Evolutionary conservation across 2,113 vertebrate genomes (phyloP).

Genomic region (Climacteris rufus): DNA sequence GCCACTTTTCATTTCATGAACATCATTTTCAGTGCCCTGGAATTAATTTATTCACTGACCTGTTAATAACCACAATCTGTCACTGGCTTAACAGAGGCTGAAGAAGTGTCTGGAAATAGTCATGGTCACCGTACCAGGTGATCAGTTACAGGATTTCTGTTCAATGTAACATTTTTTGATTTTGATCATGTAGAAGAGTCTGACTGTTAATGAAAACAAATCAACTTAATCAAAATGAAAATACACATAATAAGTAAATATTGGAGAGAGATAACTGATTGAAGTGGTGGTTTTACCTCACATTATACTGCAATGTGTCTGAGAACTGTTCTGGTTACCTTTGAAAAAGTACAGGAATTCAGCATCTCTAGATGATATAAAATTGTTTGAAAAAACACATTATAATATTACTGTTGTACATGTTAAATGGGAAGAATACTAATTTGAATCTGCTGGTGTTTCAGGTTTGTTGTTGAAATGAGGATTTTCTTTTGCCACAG

Average conservation of each 20-base stretch:
- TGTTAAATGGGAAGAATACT: background rate
- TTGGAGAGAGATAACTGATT: background rate
- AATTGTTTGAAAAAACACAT: background rate
- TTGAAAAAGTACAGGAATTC: background rate
- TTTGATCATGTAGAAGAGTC: conserved; percentile 16
- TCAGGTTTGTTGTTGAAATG: background rate
- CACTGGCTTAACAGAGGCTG: conserved; percentile 46
- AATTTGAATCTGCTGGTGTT: background rate
- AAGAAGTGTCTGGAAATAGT: conserved; percentile 53
- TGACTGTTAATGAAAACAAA: conserved; percentile 12
- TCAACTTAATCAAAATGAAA: background rate
- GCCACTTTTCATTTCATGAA: conserved; percentile 65
- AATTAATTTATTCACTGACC: conserved; percentile 71
- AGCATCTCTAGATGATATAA: background rate
- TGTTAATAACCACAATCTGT: conserved; percentile 61
- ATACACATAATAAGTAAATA: background rate
- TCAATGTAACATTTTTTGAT: background rate
- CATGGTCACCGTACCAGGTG: conserved; percentile 6
- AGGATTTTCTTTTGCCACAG: background rate
- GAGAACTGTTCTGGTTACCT: background rate
- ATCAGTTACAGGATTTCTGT: conserved; percentile 36
- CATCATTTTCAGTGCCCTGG: conserved; percentile 61
- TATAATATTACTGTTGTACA: background rate
- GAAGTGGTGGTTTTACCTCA: background rate
- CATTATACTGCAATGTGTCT: background rate